Evolutionary conservation across 2,888 invertebrate species (phyloP), one percentile per base, ranked within the genome.

Genomic region (Drosophila niveifrons): DNA sequence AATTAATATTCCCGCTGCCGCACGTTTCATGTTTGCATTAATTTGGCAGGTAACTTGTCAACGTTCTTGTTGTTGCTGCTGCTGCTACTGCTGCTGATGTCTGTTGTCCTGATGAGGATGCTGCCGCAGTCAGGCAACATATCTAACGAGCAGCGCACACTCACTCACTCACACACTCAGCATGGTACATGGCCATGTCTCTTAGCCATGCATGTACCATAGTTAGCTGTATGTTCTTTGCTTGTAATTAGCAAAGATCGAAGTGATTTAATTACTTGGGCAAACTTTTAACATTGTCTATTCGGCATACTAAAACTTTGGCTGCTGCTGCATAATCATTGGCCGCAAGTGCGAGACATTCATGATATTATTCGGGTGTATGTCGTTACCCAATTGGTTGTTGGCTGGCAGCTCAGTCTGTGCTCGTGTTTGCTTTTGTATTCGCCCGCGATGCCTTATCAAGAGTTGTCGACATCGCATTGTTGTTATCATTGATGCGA

Each of bases 181-280:
- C 13, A 41, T 23, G 0, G 15, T 41, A 41, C 39, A 41, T 9
- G 13, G 13, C 11, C 17, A 52, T 29, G 17, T 46, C 67, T 46
- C 11, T 64, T 47, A 66, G 75, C 66, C 57, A 51, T 50, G 23
- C 51, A 58, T 55, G 11, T 4, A 36, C n/a, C 11, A 61, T 67
- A 56, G 73, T 67, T 65, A 65, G 51, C 62, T 67, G 67, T 66
- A 67, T 88, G 83, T 80, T 75, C 75, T 71, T 58, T 61, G 63
- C 78, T 88, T 79, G 85, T 89, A 90, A 89, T 89, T 90, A 90
- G 88, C 79, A 81, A 77, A 84, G 82, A 89, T 89, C 89, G 88
- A 89, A 89, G 88, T 90, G 90, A 90, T 90, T 89, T 89, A 90
- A 89, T 89, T 89, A 88, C 88, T 89, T 89, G 75, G 41, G 78